A percentile compares a stretch with the other conserved stretches of the same genome.
These are phyloP conservation scores for Fregetta grallaria DNA, from an alignment of 2,113 vertebrate species.

Conservation along the genomic window DNA sequence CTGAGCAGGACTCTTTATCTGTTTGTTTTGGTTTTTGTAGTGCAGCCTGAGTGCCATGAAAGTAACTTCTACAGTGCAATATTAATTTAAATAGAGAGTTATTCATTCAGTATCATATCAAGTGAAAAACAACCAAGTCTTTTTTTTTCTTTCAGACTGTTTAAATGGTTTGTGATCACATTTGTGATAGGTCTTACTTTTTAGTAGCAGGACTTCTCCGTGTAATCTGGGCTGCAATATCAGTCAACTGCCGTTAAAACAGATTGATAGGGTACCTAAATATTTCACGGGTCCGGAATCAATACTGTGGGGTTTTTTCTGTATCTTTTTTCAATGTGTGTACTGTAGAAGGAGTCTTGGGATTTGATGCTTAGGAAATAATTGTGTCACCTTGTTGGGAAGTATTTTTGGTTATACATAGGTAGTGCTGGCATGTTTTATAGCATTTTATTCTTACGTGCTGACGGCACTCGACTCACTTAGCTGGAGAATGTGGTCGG, in stretches of 20 bases:
- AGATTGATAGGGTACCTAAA: not conserved
- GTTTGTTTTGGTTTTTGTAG: not conserved
- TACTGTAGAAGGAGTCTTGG: not conserved
- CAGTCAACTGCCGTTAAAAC: not conserved
- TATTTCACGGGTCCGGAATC: not conserved
- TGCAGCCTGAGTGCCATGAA: not conserved
- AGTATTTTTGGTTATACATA: too few species aligned
- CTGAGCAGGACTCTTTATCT: not conserved
- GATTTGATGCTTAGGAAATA: not conserved
- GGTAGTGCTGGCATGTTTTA: not conserved
- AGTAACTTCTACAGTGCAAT: not conserved
- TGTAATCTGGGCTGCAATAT: not conserved
- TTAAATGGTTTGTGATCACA: not conserved
- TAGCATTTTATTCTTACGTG: not conserved
- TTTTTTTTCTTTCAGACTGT: too few species aligned
- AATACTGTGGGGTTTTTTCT: not conserved
- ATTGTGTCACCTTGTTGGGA: not conserved
- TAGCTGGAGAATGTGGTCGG: not conserved
- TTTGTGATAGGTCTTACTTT: not conserved
- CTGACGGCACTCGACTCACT: not conserved
- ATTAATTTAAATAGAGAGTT: not conserved
- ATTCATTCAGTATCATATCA: not conserved
- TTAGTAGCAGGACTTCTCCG: too few species aligned
- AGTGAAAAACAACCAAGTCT: not conserved
- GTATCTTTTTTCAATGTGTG: not conserved